Evolutionary conservation across 2,888 invertebrate genomes (phyloP).

Genomic region (Hypolimnas misippus): DNA sequence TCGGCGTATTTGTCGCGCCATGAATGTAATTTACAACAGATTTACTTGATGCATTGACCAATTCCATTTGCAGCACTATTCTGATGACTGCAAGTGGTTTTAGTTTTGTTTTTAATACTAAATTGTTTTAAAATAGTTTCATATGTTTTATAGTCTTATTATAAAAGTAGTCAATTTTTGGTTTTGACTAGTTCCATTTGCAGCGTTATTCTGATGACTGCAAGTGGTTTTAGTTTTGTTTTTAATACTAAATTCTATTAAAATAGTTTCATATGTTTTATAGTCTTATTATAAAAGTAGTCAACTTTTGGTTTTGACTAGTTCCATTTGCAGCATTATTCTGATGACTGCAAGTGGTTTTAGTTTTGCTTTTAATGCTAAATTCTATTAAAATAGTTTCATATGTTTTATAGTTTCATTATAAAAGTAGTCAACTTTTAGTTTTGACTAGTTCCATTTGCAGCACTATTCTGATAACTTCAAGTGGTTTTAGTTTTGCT

Average conservation of each 20-base stretch:
- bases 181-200: constrained; percentile 40
- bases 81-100: constrained; percentile 9
- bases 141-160: no score
- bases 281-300: no score
- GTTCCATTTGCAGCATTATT: constrained; percentile 36
- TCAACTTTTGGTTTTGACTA: no score
- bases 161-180: no score
- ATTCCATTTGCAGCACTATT: constrained; percentile 37
- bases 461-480: background rate
- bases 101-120: background rate
- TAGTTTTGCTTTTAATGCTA: background rate
- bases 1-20: constrained; percentile 51
- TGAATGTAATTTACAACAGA: constrained; percentile 54
- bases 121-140: no score
- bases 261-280: no score
- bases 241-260: background rate
- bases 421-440: no score
- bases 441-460: background rate
- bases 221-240: background rate
- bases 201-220: constrained; percentile 27
- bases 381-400: no score
- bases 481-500: no score
- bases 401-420: no score
- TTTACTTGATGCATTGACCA: constrained; percentile 46
- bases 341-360: constrained; percentile 9